These are phyloP conservation scores for Congeria kusceri DNA, from an alignment of 2,888 invertebrate genomes.

Conservation along the genomic window DNA sequence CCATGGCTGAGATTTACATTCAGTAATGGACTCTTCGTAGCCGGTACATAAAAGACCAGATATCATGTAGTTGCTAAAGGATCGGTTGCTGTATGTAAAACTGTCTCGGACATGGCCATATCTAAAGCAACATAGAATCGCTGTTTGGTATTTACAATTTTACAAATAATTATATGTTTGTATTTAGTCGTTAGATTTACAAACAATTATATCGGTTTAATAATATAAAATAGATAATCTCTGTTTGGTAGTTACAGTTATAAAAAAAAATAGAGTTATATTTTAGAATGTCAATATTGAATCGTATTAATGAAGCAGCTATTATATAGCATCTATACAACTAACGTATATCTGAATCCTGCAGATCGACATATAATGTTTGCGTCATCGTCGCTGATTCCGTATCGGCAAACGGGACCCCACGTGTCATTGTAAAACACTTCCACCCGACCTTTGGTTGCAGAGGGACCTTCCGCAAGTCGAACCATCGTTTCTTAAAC, in stretches of 20 bases:
- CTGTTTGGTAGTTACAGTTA: no score
- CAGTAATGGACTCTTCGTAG: background rate
- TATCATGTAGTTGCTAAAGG: background rate
- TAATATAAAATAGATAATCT: no score
- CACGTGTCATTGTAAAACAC: no score
- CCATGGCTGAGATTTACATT: background rate
- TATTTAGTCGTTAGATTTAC: no score
- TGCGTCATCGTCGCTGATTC: background rate
- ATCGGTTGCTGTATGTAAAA: background rate
- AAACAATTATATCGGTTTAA: no score
- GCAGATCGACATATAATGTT: background rate
- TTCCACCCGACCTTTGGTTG: no score
- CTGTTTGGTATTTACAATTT: background rate
- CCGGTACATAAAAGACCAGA: background rate
- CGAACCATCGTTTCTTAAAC: no score
- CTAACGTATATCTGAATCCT: background rate
- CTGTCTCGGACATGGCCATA: background rate
- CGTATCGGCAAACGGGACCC: no score
- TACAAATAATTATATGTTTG: background rate
- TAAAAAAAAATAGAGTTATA: no score
- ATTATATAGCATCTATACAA: background rate
- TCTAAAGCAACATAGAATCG: background rate
- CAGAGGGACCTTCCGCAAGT: no score
- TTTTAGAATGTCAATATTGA: no score
- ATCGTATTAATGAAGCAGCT: no score